Evolutionary conservation across 2,113 vertebrate genomes (phyloP).

Genomic region (Ciconia stormi): DNA sequence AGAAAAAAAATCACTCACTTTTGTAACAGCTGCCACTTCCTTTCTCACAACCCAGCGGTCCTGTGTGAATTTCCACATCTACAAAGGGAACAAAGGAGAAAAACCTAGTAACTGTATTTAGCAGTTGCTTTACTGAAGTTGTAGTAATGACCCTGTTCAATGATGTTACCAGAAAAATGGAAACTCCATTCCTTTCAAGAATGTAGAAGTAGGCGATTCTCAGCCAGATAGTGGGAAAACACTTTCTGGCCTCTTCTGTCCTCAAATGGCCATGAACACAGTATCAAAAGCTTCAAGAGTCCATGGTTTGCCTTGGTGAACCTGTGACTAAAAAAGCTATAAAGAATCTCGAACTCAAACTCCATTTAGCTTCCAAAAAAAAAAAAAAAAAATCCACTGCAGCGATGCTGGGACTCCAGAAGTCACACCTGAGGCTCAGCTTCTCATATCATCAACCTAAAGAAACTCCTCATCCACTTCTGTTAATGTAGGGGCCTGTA

Average conservation of each 20-base stretch:
- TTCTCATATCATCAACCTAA: background rate
- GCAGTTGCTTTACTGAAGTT: background rate
- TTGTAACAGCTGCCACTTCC: constrained; percentile 88
- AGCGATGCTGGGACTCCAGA: background rate
- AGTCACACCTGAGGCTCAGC: background rate
- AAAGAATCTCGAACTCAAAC: background rate
- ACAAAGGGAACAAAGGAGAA: background rate
- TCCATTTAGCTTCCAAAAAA: background rate
- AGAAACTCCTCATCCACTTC: background rate
- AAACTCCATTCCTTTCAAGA: background rate
- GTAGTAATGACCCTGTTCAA: background rate
- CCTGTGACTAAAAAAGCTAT: background rate
- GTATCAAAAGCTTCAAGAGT: background rate
- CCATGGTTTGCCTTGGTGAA: background rate
- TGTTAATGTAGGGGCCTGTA: background rate
- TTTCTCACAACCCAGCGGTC: constrained; percentile 93
- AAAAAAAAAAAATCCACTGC: background rate
- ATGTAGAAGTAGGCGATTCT: background rate
- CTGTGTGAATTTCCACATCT: constrained; percentile 98
- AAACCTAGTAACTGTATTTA: background rate
- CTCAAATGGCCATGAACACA: background rate
- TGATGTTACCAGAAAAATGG: background rate
- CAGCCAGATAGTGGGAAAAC: background rate
- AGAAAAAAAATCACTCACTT: constrained; percentile 76
- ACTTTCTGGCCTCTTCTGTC: background rate